These are phyloP conservation scores for Ptychoptera albimana DNA, from an alignment of 2,888 invertebrate species.

Conservation along the genomic window DNA sequence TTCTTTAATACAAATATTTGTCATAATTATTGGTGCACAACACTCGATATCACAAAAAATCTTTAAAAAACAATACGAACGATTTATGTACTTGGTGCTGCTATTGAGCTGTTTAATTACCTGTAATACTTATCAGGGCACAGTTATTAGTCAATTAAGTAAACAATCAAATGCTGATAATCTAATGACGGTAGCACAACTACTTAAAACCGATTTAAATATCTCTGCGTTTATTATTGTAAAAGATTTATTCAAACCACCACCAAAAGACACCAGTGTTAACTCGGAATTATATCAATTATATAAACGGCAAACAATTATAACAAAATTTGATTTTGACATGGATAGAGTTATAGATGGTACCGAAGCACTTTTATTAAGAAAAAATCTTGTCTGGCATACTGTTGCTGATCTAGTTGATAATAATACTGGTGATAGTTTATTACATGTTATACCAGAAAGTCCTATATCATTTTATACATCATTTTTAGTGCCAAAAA, in stretches of 20 bases:
- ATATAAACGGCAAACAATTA: not conserved
- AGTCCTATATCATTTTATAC: not conserved
- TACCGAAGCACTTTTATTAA: not conserved
- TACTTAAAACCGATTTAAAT: not conserved
- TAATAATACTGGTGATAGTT: not conserved
- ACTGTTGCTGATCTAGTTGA: not conserved
- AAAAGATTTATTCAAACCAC: not conserved
- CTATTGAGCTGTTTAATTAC: not conserved
- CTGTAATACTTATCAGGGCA: not conserved
- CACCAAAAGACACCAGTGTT: not conserved
- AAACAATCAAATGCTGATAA: not conserved
- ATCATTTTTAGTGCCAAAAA: constrained; percentile 3
- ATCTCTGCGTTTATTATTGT: not conserved
- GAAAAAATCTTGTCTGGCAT: not conserved
- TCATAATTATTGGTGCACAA: not conserved
- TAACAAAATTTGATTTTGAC: not conserved
- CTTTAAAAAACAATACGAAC: no score
- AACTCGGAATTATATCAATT: not conserved
- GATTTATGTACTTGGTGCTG: not conserved
- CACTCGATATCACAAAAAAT: constrained; percentile 1
- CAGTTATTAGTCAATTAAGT: not conserved
- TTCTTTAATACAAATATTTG: not conserved
- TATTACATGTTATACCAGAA: not conserved
- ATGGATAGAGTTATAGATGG: not conserved
- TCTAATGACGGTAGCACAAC: not conserved